A percentile compares a stretch with the other conserved stretches of the same genome.
Conservation (phyloP, 35 echinoderm and acorn worm species). For the Apostichopus californicus region DNA sequence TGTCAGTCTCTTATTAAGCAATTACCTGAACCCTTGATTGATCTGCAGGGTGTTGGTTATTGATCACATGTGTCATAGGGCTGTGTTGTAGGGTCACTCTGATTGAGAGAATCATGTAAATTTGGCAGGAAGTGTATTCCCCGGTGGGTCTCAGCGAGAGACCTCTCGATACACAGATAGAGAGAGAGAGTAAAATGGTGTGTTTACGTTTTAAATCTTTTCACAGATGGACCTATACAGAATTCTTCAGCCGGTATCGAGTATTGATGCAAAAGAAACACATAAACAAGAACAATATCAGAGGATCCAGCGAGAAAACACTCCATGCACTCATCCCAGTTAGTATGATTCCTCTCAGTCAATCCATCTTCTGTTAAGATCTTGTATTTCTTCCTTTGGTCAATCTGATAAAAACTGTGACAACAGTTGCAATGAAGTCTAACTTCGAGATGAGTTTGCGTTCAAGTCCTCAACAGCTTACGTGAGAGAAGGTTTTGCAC, state of each 20-base stretch:
- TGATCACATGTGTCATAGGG: neutral
- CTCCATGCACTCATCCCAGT: conserved; percentile 75
- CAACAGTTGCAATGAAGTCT: neutral
- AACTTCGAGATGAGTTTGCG: no score
- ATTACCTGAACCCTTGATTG: neutral
- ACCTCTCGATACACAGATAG: no score
- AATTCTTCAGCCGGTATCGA: conserved; percentile 94
- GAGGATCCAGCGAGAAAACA: conserved; percentile 78
- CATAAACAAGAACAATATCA: conserved; percentile 79
- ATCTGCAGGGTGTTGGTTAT: neutral
- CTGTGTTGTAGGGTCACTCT: no score
- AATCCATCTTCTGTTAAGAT: neutral
- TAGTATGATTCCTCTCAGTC: neutral
- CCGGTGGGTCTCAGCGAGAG: no score
- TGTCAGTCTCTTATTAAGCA: neutral
- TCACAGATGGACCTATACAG: conserved; percentile 87
- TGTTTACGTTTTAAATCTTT: neutral
- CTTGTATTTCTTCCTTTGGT: neutral
- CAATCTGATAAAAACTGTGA: neutral
- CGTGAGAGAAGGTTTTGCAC: neutral
- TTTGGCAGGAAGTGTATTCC: no score
- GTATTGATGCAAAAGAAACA: conserved; percentile 90
- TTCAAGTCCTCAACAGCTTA: neutral
- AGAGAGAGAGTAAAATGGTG: no score
- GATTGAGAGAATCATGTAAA: no score